Evolutionary conservation across 2,797 vertebrate species (phyloP).

Genomic region (Bryconaethiops microstoma): DNA sequence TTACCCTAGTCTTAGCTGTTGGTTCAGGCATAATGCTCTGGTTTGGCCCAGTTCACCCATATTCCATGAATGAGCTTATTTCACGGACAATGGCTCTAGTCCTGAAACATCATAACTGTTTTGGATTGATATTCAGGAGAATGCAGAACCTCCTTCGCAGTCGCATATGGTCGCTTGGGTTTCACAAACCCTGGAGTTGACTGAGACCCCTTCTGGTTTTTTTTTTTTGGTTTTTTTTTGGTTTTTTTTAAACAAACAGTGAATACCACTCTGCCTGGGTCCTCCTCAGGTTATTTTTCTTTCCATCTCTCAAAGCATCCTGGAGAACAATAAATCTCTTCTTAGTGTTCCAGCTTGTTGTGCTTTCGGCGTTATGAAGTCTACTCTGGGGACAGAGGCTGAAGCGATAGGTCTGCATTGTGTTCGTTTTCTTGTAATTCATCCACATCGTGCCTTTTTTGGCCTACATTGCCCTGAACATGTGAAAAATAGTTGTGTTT

Average conservation of each 20-base stretch:
- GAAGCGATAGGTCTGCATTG: not conserved
- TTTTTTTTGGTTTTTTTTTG: conserved; percentile 37
- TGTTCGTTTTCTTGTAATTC: not conserved
- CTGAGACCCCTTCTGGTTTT: conserved; percentile 12
- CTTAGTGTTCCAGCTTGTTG: conserved; percentile 18
- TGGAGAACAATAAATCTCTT: conserved; percentile 43
- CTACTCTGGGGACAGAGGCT: not conserved
- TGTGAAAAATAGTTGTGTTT: conserved; percentile 5
- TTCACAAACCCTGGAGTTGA: conserved; percentile 20
- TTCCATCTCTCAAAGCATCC: conserved; percentile 37
- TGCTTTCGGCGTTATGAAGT: not conserved
- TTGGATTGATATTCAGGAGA: conserved; percentile 18
- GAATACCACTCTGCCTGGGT: conserved; percentile 42
- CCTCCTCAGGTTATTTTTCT: conserved; percentile 34
- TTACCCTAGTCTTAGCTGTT: not conserved
- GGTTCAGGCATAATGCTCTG: not conserved
- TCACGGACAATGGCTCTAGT: not conserved
- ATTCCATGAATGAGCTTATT: conserved; percentile 5
- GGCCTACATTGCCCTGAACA: not conserved
- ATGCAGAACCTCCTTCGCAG: conserved; percentile 15
- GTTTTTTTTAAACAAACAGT: conserved; percentile 4
- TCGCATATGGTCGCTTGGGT: conserved; percentile 43
- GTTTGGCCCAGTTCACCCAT: not conserved
- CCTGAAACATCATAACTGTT: conserved; percentile 32
- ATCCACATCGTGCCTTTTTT: not conserved